Evolutionary conservation across 64 coral and sea anemone genomes (phyloP).

Genomic region (Actinia equina): DNA sequence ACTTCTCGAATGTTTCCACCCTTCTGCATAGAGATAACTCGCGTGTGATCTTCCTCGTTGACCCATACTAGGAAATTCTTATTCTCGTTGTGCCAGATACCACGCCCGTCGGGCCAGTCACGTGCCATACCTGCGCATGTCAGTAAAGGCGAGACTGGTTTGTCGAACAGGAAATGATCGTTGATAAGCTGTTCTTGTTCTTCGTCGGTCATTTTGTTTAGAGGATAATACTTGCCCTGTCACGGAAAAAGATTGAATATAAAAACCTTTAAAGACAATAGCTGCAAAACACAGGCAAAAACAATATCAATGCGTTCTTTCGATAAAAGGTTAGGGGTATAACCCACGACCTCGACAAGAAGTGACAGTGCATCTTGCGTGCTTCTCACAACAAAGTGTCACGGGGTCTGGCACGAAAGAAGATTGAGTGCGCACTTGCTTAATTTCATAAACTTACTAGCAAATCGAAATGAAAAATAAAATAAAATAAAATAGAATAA

Average conservation of each 20-base stretch:
- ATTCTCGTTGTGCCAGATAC: constrained; percentile 71
- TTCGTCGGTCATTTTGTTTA: constrained; percentile 68
- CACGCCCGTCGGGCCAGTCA: constrained; percentile 66
- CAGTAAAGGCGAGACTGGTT: constrained; percentile 60
- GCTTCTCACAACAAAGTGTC: too few relatives aligned
- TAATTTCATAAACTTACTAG: too few relatives aligned
- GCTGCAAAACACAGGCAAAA: too few relatives aligned
- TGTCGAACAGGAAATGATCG: constrained; percentile 76
- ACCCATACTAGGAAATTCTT: constrained; percentile 76
- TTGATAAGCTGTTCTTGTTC: constrained; percentile 71
- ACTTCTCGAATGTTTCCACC: constrained; percentile 67
- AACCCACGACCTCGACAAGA: too few relatives aligned
- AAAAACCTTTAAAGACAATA: too few relatives aligned
- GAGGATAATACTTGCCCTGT: constrained; percentile 61
- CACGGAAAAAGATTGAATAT: neutral
- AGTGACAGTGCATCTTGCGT: too few relatives aligned
- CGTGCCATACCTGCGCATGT: constrained; percentile 71
- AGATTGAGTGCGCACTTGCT: too few relatives aligned
- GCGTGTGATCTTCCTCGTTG: constrained; percentile 71
- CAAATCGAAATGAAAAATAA: too few relatives aligned
- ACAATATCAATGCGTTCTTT: too few relatives aligned
- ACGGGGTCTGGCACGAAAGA: too few relatives aligned
- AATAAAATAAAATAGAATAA: too few relatives aligned
- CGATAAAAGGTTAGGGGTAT: too few relatives aligned
- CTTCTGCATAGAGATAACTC: constrained; percentile 58